These are phyloP conservation scores for Petrocephalus sullivani DNA, from an alignment of 2,797 vertebrate genomes.

Conservation along the genomic window DNA sequence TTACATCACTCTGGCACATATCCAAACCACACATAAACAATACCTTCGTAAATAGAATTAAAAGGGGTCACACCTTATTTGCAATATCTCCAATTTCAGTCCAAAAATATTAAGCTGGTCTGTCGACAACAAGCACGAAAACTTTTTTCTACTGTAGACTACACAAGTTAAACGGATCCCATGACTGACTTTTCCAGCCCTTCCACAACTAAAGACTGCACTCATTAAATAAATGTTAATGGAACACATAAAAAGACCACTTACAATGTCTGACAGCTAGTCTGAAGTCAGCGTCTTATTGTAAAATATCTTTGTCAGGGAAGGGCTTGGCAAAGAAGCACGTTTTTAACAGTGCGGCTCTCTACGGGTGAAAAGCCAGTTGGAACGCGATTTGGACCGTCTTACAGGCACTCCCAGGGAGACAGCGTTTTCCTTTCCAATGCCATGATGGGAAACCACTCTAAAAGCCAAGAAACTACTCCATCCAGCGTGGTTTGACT, in stretches of 20 bases:
- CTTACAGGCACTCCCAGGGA: slow-evolving; percentile 10
- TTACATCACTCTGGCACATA: not conserved
- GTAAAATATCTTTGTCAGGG: slow-evolving; percentile 19
- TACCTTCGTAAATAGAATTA: not conserved
- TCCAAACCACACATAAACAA: not conserved
- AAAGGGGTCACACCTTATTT: not conserved
- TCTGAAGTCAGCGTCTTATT: not conserved
- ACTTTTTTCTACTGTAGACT: not conserved
- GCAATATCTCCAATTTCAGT: not conserved
- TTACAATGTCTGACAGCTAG: not conserved
- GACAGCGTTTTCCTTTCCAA: slow-evolving; percentile 12
- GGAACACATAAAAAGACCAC: not conserved
- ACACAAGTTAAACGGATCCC: not conserved
- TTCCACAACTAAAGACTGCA: not conserved
- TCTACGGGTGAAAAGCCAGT: slow-evolving; percentile 19
- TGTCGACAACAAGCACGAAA: not conserved
- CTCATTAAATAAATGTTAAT: not conserved
- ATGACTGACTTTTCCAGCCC: not conserved
- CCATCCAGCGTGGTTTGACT: not conserved
- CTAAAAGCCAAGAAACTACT: slow-evolving; percentile 17
- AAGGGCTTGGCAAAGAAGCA: slow-evolving; percentile 1
- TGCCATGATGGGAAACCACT: slow-evolving; percentile 18
- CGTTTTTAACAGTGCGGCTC: slow-evolving; percentile 16
- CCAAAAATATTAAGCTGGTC: not conserved
- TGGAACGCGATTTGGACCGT: slow-evolving; percentile 19